phyloP scores from a whole-genome alignment of 2,113 vertebrate species.

The Pomatorhinus ruficollis region DNA sequence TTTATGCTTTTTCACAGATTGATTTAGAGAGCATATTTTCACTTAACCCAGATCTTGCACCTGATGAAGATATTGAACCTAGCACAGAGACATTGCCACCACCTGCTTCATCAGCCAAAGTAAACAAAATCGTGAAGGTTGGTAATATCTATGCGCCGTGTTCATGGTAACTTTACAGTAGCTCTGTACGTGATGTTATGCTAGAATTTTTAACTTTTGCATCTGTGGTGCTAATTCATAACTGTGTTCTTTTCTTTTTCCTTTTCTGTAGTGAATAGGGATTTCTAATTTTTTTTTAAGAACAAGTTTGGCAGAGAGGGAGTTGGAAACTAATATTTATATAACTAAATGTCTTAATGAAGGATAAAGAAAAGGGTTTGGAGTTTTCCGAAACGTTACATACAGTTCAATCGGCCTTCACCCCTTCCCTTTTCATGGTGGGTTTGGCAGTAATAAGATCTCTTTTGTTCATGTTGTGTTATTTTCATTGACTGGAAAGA shows the following conservation, averaged over 20 bases:
- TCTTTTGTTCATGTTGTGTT: rapidly evolving
- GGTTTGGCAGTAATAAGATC: background rate
- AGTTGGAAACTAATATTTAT: background rate
- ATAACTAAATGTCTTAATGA: background rate
- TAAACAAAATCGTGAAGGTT: conserved; percentile 94
- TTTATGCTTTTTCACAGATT: conserved; percentile 78
- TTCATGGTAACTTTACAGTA: background rate
- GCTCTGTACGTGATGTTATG: background rate
- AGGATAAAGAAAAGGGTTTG: background rate
- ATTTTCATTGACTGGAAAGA: conserved; percentile 13
- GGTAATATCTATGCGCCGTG: background rate
- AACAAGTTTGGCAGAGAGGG: background rate
- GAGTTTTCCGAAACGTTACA: background rate
- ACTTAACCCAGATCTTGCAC: conserved; percentile 90
- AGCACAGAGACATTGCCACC: conserved; percentile 86
- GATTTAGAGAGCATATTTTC: conserved; percentile 95
- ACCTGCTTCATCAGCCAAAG: conserved; percentile 81
- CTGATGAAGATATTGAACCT: conserved; percentile 90
- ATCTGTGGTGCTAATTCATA: background rate
- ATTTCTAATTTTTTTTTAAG: background rate
- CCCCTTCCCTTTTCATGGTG: background rate
- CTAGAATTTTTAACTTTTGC: background rate
- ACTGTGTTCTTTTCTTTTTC: background rate
- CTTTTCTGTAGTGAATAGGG: background rate
- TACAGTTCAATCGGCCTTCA: background rate